These are phyloP conservation scores for Tor tambroides DNA, from an alignment of 2,113 vertebrate genomes.

Conservation along the genomic window DNA sequence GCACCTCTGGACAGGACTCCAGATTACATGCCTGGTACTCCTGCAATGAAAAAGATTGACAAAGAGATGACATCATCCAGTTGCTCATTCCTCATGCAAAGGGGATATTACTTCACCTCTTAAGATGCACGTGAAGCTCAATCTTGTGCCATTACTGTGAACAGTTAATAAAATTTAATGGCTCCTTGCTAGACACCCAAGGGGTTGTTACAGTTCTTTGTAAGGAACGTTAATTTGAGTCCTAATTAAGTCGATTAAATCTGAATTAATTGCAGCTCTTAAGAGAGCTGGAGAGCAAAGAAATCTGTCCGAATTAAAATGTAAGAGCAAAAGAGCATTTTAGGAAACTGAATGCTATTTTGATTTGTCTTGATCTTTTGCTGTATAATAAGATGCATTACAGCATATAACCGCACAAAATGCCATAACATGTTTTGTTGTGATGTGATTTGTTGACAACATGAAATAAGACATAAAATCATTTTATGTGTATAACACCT, in stretches of 20 bases:
- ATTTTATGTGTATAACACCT: too few relatives aligned
- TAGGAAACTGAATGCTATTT: neutral
- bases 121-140: conserved; percentile 2
- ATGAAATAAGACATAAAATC: too few relatives aligned
- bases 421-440: too few relatives aligned
- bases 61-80: neutral
- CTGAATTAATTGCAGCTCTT: conserved; percentile 54
- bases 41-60: conserved; percentile 66
- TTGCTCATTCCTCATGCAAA: neutral
- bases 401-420: too few relatives aligned
- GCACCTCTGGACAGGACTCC: conserved; percentile 93
- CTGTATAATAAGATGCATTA: too few relatives aligned
- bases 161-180: conserved; percentile 39
- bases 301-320: conserved; percentile 18
- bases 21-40: conserved; percentile 96
- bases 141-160: conserved; percentile 27
- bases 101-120: conserved; percentile 25
- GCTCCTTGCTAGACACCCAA: conserved; percentile 37
- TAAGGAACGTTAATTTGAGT: conserved; percentile 52
- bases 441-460: too few relatives aligned
- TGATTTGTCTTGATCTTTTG: neutral
- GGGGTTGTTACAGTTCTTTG: conserved; percentile 44
- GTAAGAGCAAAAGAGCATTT: neutral
- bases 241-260: conserved; percentile 59
- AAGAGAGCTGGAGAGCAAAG: conserved; percentile 32